Evolutionary conservation across 2,113 vertebrate genomes (phyloP), one percentile per base, ranked within the genome.

Genomic region (Promerops cafer): DNA sequence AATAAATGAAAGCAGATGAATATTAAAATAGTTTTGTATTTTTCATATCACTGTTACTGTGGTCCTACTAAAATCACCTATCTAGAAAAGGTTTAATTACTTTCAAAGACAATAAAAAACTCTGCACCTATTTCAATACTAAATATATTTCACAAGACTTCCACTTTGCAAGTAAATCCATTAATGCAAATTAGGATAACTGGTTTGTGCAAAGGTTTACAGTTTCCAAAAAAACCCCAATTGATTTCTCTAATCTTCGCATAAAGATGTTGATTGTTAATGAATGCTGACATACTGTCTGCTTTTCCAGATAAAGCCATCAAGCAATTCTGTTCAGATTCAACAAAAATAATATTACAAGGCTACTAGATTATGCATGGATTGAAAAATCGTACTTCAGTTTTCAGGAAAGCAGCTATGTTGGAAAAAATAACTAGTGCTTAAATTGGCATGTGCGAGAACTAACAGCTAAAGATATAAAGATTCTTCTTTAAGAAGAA

Each of bases 141-240:
- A 64, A 80, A 69, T 13, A 42, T 42, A 75, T 86, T 95, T 92
- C 37, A 37, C 30, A 77, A 64, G 50, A 16, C 12, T 81, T 89
- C 12, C 27, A 85, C 61, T 91, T 95, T 93, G 21, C 83, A 61
- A 92, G 24, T 81, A 95, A 96, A 96, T 91, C 70, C 31, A 86
- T 81, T 82, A 74, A 95, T 59, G n/a, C 6, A 97, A 92, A 96
- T 93, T 71, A 90, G 26, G 64, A 85, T 75, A 95, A 87, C 70
- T 49, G 22, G 16, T 21, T 75, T 85, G 69, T 64, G 77, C 10
- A 78, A 83, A 86, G 22, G 54, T 86, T 97, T 93, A 83, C 33
- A 91, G 87, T 92, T 96, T 97, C 93, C 50, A 79, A 94, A 96
- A 96, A 92, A 64, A 96, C 74, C 56, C 74, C 56, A 95, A 83